These are phyloP conservation scores for Drosophila stalkeri DNA, from an alignment of 2,888 invertebrate species.

Conservation along the genomic window DNA sequence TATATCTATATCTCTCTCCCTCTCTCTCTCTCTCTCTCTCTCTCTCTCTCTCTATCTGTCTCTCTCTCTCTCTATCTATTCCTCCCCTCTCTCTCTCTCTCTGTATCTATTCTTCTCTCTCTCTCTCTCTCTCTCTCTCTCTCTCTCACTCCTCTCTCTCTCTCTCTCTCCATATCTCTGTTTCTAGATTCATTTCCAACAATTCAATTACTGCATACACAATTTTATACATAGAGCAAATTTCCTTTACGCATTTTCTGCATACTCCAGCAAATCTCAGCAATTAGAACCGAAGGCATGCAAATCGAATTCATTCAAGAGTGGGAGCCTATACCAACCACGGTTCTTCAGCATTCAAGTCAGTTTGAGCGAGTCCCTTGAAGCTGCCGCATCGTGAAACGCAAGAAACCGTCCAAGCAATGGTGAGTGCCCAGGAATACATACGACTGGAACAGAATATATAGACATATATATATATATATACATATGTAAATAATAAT, in stretches of 20 bases:
- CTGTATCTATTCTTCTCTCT: too few species aligned
- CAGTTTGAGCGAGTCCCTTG: slow-evolving; percentile 43
- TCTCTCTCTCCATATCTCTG: not conserved
- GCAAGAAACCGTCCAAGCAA: slow-evolving; percentile 31
- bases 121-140: not conserved
- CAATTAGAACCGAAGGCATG: slow-evolving; percentile 23
- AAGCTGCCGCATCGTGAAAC: slow-evolving; percentile 28
- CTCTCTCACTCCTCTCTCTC: not conserved
- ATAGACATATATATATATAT: not conserved
- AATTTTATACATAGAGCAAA: not conserved
- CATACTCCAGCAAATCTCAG: slow-evolving; percentile 22
- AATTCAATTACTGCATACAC: not conserved
- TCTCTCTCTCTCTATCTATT: not conserved
- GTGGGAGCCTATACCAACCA: not conserved
- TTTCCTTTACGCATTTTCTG: not conserved
- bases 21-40: not conserved
- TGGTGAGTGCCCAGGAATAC: slow-evolving; percentile 31
- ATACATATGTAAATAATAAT: not conserved
- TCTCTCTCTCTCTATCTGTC: not conserved
- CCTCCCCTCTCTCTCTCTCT: too few species aligned
- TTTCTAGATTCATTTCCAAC: not conserved
- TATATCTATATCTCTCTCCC: not conserved
- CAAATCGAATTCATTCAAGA: slow-evolving; percentile 53
- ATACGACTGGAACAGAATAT: not conserved
- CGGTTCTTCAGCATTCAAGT: not conserved